Base-by-base conservation (phyloP, 2,797 vertebrate genomes). In the Sebastiscus albofasciatus region DNA sequence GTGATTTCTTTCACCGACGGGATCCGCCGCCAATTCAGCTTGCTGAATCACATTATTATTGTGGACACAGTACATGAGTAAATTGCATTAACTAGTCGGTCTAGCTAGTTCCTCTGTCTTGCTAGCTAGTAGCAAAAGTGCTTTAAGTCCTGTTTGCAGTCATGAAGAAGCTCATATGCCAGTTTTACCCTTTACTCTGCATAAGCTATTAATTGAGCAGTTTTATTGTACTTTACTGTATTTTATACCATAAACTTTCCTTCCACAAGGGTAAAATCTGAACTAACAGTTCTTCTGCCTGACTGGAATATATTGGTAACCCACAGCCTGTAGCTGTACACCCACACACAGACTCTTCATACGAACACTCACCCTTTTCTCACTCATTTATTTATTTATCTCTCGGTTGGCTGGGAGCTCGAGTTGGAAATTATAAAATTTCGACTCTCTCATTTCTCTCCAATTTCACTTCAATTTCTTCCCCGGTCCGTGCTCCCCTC, bases 371-470 rank as follows among this genome's bases (percentile, higher is more conserved):
- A 54, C 86, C 85, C 74, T 77, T 86, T 72, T 81, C 78, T 55
- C 76, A 29, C 75, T 72, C 54, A 2, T 82, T 81, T 81, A 77
- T 78, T 82, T 71, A 61, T 83, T 87, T 80, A 10, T 86, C 80
- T 82, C 5, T n/a, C 80, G 74, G 62, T 91, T 83, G 81, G 81
- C 82, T 33, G 14, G 69, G 62, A 86, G 66, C 71, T 81, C 0
- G 7, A 79, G 77, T 36, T 79, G 75, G 61, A 85, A 88, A 89
- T 88, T 34, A 81, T 80, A 89, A 81, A 72, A 85, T 85, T 81
- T 73, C 5, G 31, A 67, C 82, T 76, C 67, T 68, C 86, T 90
- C 86, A 56, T 83, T 88, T 91, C 85, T 83, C 66, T 89, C 77
- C 79, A 77, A 84, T 83, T 90, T 88, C 73, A 56, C 81, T 84